A percentile compares a stretch with the other conserved stretches of the same genome.
Evolutionary conservation across 1,140 invertebrate genomes (phyloP).

Genomic region (Argopecten irradians): DNA sequence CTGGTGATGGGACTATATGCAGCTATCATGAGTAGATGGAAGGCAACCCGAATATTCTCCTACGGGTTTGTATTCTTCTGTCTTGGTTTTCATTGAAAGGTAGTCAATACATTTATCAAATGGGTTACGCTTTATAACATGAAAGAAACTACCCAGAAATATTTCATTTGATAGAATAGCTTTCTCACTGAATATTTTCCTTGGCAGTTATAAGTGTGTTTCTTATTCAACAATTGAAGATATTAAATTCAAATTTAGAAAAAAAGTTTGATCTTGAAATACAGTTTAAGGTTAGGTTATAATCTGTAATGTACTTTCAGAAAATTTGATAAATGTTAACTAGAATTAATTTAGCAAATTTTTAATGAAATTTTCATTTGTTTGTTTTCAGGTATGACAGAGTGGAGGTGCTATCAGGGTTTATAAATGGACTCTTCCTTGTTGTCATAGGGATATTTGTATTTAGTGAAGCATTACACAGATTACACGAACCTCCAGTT

Average conservation of each 20-base stretch:
- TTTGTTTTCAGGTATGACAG: constrained; percentile 85
- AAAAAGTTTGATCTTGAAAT: background rate
- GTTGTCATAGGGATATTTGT: constrained; percentile 98
- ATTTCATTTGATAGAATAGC: no score
- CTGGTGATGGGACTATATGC: constrained; percentile 94
- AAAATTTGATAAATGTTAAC: no score
- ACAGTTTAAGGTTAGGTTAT: background rate
- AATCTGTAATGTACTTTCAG: background rate
- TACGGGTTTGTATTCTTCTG: constrained; percentile 83
- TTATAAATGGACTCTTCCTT: constrained; percentile 96
- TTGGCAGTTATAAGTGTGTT: no score
- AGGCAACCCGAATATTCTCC: constrained; percentile 94
- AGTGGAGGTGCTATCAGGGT: constrained; percentile 96
- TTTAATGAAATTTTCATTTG: background rate
- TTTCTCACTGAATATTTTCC: no score
- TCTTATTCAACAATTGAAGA: no score
- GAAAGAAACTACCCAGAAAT: no score
- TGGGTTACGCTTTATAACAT: no score
- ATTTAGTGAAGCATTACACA: constrained; percentile 94
- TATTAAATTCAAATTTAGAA: no score
- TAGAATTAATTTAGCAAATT: no score
- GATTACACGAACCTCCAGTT: constrained; percentile 81
- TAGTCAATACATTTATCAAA: no score
- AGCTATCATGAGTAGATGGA: constrained; percentile 89
- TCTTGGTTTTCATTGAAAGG: no score